Evolutionary conservation across 2,888 invertebrate species (phyloP), one percentile per base, ranked within the genome.

Genomic region (Lasioglossum vierecki): DNA sequence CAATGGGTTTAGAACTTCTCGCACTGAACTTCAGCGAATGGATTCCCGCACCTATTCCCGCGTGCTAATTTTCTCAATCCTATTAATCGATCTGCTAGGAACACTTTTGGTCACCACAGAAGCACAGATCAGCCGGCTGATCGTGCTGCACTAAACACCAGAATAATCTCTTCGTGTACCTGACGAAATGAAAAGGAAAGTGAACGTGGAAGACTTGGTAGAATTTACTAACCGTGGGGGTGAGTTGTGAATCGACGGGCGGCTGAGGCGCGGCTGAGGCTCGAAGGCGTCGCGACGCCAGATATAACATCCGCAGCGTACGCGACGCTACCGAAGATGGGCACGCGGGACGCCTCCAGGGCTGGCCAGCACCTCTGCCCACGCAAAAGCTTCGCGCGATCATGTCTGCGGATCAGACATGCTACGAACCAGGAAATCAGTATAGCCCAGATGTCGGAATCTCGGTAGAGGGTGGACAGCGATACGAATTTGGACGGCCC

Each of bases 271-370:
- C 94, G 93, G 94, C 94, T 94, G 94, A 94, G 90, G 92, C 90
- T 92, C 92, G 92, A 91, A 87, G 90, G 92, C 93, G 90, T 91
- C 92, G 92, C 91, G 92, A 91, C 93, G 93, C 94, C 93, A 93
- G 94, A 93, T 94, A 94, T 94, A 94, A 94, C 93, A 92, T 93
- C 93, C 91, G 93, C 92, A 91, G 91, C 89, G 89, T 90, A 87
- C 86, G 88, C 91, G 91, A 90, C 92, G 94, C 91, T 93, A 94
- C 94, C 94, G 93, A 94, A 94, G 92, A 94, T 94, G 94, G 94
- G 93, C 94, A 94, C 93, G 93, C 89, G 91, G 89, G 93, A 94
- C 92, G 93, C 92, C 78, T 94, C 94, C 93, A 94, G 94, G 94
- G 94, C 92, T 94, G 92, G 93, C 94, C 93, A 94, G 92, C 89